Evolutionary conservation across 2,113 vertebrate species (phyloP), one percentile per base, ranked within the genome.

Genomic region (Psettodes erumei): DNA sequence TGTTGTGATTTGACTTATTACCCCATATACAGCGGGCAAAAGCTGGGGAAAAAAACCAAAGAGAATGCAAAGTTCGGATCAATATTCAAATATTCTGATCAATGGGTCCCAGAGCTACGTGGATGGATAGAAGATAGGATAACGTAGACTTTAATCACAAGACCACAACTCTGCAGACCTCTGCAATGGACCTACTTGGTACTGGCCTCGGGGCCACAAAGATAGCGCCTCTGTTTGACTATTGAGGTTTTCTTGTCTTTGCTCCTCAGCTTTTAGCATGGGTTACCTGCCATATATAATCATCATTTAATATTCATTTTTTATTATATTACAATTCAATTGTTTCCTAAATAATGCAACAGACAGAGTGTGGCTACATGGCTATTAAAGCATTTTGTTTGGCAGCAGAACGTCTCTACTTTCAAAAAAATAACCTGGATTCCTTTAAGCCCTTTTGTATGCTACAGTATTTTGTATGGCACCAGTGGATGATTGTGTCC

Each of bases 1-100:
- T 62, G 66, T 67, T 73, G 33, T 56, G 33, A 78, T 76, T 67
- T 54, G 8, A 69, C 65, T 51, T 69, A 67, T 77, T 75, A 65
- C 65, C 54, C 28, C 40, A 59, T 10, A 65, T 53, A 40, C 11
- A 0, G 58, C 51, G 72, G 28, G 38, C 35, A 28, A 32, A 53
- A 59, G 48, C 73, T 25, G 33, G 6, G 1, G 19, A 62, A 9
- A 1, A 12, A 71, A 32, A 19, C 32, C 16, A 16, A n/a, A 8
- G 33, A 15, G 37, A 10, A 18, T 25, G 30, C 6, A 3, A 15
- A 12, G 4, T 8, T 19, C 60, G 16, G 40, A 47, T 28, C 38
- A 27, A 0, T 45, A 25, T 5, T 25, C 8, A 43, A 21, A 23
- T 56, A 19, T 15, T 47, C n/a, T 27, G n/a, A 33, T 58, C 15